phyloP scores from a whole-genome alignment of 1,140 invertebrate genomes.

The Ectropis grisescens region DNA sequence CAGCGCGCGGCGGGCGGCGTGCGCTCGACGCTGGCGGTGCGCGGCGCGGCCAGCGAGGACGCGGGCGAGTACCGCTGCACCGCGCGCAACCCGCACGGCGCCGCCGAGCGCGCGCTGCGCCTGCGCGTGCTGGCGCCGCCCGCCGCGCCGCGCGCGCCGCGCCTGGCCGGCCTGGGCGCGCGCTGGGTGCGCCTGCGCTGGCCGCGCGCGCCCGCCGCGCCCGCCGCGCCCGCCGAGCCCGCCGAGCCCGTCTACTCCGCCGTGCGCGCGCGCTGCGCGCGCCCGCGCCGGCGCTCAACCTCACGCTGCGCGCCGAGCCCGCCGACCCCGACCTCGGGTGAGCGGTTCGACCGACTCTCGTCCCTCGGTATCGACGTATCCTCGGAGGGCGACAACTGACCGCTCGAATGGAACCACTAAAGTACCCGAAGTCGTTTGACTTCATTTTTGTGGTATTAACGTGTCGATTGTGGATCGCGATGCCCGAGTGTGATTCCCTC shows the following conservation, averaged over 20 bases:
- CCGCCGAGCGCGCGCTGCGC: constrained; percentile 71
- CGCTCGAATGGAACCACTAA: no score
- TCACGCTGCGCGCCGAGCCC: constrained; percentile 12
- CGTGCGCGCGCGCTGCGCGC: constrained; percentile 23
- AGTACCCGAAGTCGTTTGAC: no score
- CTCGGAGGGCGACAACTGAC: constrained; percentile 16
- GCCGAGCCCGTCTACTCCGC: constrained; percentile 16
- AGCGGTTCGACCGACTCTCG: no score
- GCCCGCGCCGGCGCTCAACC: no score
- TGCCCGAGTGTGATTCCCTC: no score
- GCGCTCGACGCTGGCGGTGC: no score
- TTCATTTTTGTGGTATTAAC: no score
- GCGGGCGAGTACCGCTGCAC: constrained; percentile 87
- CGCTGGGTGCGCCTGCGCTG: constrained; percentile 37
- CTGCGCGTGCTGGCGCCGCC: constrained; percentile 36
- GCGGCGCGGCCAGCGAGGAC: constrained; percentile 77
- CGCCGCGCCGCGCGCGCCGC: constrained; percentile 22
- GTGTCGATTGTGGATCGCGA: no score
- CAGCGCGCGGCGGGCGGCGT: constrained; percentile 74
- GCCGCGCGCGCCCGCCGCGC: no score
- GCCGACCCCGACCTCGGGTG: no score
- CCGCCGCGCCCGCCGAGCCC: not conserved
- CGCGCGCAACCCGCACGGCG: constrained; percentile 85
- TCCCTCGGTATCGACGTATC: no score
- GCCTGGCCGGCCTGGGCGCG: constrained; percentile 23